A percentile compares a stretch with the other conserved stretches of the same genome.
phyloP scores from a whole-genome alignment of 2,797 vertebrate genomes.

The Malurus splendens region DNA sequence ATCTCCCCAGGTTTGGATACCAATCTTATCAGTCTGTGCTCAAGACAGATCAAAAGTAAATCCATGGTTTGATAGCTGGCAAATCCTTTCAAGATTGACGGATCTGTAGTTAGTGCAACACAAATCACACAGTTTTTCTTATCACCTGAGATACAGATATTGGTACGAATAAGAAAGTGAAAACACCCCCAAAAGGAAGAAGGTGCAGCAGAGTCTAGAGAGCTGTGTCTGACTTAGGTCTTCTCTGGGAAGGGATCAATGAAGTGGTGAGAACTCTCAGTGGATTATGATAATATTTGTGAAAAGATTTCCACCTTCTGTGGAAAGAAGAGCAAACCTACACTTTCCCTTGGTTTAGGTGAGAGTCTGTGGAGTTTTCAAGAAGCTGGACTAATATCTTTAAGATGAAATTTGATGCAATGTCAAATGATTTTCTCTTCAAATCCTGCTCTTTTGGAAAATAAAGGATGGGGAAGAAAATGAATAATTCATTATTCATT shows the following conservation, averaged over 20 bases:
- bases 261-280: background rate
- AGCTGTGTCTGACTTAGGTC: background rate
- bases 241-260: background rate
- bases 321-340: background rate
- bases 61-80: background rate
- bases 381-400: background rate
- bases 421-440: background rate
- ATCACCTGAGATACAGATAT: no score
- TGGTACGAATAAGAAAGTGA: background rate
- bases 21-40: background rate
- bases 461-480: background rate
- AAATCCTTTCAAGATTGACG: background rate
- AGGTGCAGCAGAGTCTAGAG: background rate
- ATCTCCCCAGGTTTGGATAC: background rate
- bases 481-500: conserved; percentile 11
- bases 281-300: background rate
- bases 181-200: background rate
- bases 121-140: background rate
- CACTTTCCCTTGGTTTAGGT: background rate
- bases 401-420: background rate
- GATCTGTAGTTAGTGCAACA: background rate
- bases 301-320: background rate
- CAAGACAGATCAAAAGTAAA: fast-evolving
- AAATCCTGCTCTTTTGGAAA: background rate
- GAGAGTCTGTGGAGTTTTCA: background rate